phyloP scores from a whole-genome alignment of 2,113 vertebrate genomes.

The Ariopsis seemanni region DNA sequence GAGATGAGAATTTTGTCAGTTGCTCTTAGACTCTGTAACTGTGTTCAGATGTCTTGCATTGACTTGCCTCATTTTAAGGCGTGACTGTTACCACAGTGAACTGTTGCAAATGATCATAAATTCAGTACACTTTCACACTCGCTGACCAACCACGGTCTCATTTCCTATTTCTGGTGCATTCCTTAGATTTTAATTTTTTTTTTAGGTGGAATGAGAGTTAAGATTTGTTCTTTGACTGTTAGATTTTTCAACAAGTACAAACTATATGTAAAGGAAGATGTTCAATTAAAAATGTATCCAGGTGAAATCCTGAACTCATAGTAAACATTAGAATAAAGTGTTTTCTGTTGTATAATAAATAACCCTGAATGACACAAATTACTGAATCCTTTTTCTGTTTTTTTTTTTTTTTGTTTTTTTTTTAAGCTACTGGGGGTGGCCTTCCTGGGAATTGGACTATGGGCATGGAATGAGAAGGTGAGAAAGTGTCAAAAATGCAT shows the following conservation, averaged over 20 bases:
- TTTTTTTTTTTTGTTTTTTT: slow-evolving; percentile 52
- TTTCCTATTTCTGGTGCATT: slow-evolving; percentile 7
- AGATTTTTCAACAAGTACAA: no score
- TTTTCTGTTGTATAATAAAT: no score
- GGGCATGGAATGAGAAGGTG: slow-evolving; percentile 99
- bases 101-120: neutral
- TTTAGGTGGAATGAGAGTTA: neutral
- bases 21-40: neutral
- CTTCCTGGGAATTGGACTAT: slow-evolving; percentile 91
- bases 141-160: neutral
- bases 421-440: slow-evolving; percentile 93
- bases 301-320: neutral
- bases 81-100: neutral
- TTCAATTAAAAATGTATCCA: neutral
- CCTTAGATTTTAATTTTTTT: neutral
- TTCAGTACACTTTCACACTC: neutral
- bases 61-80: neutral
- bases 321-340: neutral
- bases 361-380: neutral
- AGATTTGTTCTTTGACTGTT: neutral
- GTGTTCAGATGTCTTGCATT: neutral
- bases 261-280: no score
- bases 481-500: slow-evolving; percentile 26
- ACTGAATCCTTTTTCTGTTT: neutral
- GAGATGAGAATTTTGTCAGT: neutral